Conservation (phyloP, 2,113 vertebrate species). For the Nannospalax galili region DNA sequence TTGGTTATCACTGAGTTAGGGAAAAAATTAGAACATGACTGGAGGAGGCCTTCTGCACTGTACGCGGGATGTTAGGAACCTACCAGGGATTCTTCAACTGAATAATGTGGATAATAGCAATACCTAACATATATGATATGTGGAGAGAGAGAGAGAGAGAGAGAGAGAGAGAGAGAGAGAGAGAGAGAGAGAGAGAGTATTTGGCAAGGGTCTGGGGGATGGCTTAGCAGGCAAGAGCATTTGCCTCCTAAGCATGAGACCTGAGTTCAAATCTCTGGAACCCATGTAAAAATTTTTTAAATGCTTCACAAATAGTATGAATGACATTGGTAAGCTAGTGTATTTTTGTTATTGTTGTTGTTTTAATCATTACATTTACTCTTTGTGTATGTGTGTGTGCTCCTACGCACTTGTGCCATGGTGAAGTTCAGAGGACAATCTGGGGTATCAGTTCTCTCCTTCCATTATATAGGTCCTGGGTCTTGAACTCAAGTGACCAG, state of each 20-base stretch:
- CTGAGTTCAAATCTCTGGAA: background rate
- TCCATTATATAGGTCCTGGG: background rate
- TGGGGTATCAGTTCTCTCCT: too few relatives aligned
- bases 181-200: too few relatives aligned
- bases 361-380: too few relatives aligned
- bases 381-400: background rate
- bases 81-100: background rate
- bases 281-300: background rate
- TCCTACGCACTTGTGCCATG: too few relatives aligned
- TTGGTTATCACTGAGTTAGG: background rate
- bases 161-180: too few relatives aligned
- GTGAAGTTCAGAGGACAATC: background rate
- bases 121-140: background rate
- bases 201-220: background rate
- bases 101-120: background rate
- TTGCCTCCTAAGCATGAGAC: background rate
- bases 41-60: background rate
- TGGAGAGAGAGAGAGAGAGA: accelerated
- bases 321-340: background rate
- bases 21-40: background rate
- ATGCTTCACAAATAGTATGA: background rate
- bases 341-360: too few relatives aligned
- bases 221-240: background rate
- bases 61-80: background rate
- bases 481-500: background rate